phyloP scores from a whole-genome alignment of 2,113 vertebrate species.

The Calonectris borealis region DNA sequence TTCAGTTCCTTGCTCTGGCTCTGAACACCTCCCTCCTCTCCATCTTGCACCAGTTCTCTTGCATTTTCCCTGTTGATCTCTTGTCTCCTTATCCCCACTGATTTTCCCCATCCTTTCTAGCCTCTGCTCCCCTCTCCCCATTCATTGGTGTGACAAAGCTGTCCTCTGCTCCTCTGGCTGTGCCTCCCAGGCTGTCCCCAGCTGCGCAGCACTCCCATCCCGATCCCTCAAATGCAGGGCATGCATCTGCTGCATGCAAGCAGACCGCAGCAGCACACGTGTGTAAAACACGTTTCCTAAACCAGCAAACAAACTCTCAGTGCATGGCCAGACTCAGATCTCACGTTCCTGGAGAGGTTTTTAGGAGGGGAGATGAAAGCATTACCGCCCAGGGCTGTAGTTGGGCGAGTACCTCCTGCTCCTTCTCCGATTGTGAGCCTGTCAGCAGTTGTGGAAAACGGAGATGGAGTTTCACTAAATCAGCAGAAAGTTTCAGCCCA shows the following conservation, averaged over 20 bases:
- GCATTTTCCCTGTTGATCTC: background rate
- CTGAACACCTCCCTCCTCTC: background rate
- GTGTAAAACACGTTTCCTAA: background rate
- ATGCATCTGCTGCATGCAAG: background rate
- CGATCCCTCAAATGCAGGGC: fast-evolving
- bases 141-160: background rate
- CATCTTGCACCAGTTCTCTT: background rate
- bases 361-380: background rate
- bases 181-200: background rate
- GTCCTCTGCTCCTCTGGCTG: background rate
- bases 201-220: background rate
- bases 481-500: constrained; percentile 3
- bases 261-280: background rate
- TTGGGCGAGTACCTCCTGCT: background rate
- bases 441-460: background rate
- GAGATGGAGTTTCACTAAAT: background rate
- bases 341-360: background rate
- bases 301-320: background rate
- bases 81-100: background rate
- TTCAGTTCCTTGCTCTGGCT: constrained; percentile 23
- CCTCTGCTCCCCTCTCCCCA: background rate
- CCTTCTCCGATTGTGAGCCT: background rate
- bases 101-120: background rate
- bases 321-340: fast-evolving
- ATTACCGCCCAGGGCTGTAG: background rate